Conservation (phyloP, 2,113 vertebrate species). For the Serinus canaria region DNA sequence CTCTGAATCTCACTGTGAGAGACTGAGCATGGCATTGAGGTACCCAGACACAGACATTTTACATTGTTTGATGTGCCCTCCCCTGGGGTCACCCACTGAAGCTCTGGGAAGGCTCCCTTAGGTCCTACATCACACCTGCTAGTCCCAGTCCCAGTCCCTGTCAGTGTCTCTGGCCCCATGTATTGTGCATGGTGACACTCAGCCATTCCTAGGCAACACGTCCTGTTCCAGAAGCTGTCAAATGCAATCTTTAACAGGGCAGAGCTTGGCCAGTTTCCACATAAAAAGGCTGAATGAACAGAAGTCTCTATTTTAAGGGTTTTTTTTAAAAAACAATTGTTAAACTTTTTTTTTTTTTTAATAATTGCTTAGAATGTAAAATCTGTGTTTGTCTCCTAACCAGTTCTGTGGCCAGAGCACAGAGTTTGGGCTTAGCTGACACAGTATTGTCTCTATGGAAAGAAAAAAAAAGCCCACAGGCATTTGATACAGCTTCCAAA, state of each 20-base stretch:
- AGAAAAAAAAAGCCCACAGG: not conserved
- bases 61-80: not conserved
- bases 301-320: not conserved
- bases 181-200: not conserved
- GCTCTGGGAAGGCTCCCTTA: not conserved
- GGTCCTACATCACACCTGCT: not conserved
- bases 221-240: not conserved
- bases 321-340: not conserved
- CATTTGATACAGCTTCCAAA: not conserved
- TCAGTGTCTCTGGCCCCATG: not conserved
- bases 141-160: not conserved
- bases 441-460: not conserved
- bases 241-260: not conserved
- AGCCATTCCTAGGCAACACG: not conserved
- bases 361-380: not conserved
- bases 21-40: not conserved
- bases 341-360: not conserved
- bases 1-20: not conserved
- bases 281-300: not conserved
- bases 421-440: not conserved
- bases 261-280: not conserved
- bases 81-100: not conserved
- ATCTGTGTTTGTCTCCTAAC: not conserved
- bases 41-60: not conserved
- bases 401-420: not conserved